phyloP scores from a whole-genome alignment of 2,888 invertebrate species.

The Monopis laevigella region DNA sequence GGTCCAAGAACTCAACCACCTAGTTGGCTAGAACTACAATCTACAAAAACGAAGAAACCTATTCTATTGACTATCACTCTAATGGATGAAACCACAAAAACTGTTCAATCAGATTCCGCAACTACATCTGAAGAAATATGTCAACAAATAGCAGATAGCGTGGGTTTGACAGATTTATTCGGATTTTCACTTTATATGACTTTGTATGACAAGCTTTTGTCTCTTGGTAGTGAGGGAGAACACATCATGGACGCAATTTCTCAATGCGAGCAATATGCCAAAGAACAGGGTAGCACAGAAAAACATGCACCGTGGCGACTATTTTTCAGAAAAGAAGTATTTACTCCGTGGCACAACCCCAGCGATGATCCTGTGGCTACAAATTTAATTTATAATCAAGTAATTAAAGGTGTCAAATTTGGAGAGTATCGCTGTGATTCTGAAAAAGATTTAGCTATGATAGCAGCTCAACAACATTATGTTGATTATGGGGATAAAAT shows the following conservation, averaged over 20 bases:
- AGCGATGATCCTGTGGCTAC: conserved; percentile 82
- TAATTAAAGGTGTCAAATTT: conserved; percentile 87
- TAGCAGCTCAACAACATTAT: conserved; percentile 91
- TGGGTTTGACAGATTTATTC: conserved; percentile 82
- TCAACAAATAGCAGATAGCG: conserved; percentile 78
- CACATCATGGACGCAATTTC: conserved; percentile 97
- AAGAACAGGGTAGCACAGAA: conserved; percentile 87
- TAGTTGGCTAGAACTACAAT: conserved; percentile 88
- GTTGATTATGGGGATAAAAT: conserved; percentile 79
- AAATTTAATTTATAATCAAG: conserved; percentile 88
- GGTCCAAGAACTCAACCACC: conserved; percentile 93
- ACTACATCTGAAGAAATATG: conserved; percentile 91
- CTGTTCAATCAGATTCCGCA: conserved; percentile 88
- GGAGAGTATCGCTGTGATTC: conserved; percentile 89
- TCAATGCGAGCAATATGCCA: conserved; percentile 95
- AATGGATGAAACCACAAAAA: conserved; percentile 87
- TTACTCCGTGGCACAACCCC: conserved; percentile 93
- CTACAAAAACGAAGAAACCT: conserved; percentile 85
- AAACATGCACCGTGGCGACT: conserved; percentile 88
- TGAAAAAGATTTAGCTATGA: conserved; percentile 87
- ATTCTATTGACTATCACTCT: conserved; percentile 84
- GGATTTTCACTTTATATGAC: conserved; percentile 94
- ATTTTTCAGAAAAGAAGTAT: conserved; percentile 89
- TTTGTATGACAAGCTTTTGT: conserved; percentile 89
- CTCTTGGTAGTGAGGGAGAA: conserved; percentile 87